Evolutionary conservation across 2,797 vertebrate genomes (phyloP), one percentile per base, ranked within the genome.

Genomic region (Pogonophryne albipinna): DNA sequence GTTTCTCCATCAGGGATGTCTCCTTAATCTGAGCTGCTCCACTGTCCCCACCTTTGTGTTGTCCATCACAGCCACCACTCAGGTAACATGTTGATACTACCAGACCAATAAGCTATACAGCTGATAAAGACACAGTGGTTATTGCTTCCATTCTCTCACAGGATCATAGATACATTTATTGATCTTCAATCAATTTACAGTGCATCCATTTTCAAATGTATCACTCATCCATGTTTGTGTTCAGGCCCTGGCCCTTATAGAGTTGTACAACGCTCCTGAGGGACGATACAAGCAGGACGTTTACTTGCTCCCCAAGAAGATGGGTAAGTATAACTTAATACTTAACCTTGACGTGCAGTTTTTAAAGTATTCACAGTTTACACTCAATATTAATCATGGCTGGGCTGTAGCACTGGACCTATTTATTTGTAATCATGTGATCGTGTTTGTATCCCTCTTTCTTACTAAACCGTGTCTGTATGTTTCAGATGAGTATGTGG

Each of bases 11-110:
- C 70, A 99, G 97, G 97, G 97, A 16, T 97, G 97, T 66, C 96
- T 99, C n/a, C 96, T 99, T 70, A 99, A 99, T 90, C 93, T 99
- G 82, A 99, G 97, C 94, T 99, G 97, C 85, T 99, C 97, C 87
- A 99, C 97, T 0, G 97, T 99, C 63, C 97, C 97, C 31, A 98
- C 97, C 46, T 99, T 99, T 49, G 97, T 99, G 13, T 93, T 98
- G 83, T 99, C 97, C 85, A 99, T 99, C 93, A 99, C 97, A 8
- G 97, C 97, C 71, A 99, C 97, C 38, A 99, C 97, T 65, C 97
- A 98, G 96, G 97, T 97, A 91, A 87, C 46, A 41, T 27, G n/a
- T 13, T 45, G 7, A 58, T 31, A 17, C 15, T 13, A 10, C 2
- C 38, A 55, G 50, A 14, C 38, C 42, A 38, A 49, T 2, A 57